Base-by-base conservation (phyloP, 2,797 vertebrate species). In the Pseudomugil tenellus region DNA sequence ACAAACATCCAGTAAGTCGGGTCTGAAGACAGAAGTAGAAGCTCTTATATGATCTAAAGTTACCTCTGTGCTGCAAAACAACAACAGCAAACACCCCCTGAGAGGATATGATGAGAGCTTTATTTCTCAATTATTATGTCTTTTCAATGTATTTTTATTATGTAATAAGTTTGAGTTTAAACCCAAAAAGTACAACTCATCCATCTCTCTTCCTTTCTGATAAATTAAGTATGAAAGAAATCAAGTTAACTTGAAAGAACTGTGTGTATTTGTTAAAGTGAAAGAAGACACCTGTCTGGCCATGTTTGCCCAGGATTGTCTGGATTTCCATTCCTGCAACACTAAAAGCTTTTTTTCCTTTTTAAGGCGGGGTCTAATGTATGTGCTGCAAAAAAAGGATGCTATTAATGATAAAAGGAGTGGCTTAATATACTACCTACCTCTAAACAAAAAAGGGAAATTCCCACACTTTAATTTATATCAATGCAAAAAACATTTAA, bases 251-350 rank as follows among this genome's bases (percentile, higher is more conserved):
- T 39, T 39, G 9, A 29, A n/a, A 61, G 13, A 39, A 17, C 49
- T 54, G 37, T 31, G 39, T 17, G 26, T 35, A 23, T 62, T 39
- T 32, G 55, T 54, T 21, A 1, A 3, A 0, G 2, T n/a, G 62
- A 54, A 52, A 29, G 32, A 67, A 74, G 77, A 77, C 83, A 88
- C 85, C 84, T 84, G 76, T 80, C 70, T 74, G 64, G 34, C 48
- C 67, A 32, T 84, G 76, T 91, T 86, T 87, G 67, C 51, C 0
- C 23, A 69, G 76, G 69, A 69, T 62, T 80, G 56, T 34, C 48
- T 77, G 49, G 76, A 57, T 84, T 84, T 87, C 72, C 41, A 49
- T 67, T 71, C 68, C 17, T 34, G 58, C 57, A 19, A 26, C 35
- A 25, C 21, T 49, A 49, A 25, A 49, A 48, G 46, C 10, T 4